A percentile compares a stretch with the other conserved stretches of the same genome.
Conservation (phyloP, 2,113 vertebrate species). For the Tretioscincus oriximinensis region DNA sequence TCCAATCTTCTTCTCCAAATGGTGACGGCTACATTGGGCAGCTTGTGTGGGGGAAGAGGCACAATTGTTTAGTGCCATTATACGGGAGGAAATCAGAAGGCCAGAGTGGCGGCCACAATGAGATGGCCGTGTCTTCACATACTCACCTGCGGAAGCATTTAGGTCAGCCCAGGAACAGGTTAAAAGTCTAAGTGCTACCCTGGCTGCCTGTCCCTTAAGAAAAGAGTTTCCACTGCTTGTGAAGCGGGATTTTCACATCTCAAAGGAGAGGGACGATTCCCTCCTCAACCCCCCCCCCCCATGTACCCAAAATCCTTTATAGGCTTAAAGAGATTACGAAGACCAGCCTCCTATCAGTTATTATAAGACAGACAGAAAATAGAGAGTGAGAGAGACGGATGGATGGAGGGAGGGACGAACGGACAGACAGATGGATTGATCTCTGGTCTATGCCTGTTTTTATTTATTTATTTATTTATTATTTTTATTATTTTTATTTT, state of each 20-base stretch:
- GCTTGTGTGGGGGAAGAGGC: neutral
- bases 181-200: neutral
- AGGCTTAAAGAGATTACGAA: slow-evolving; percentile 18
- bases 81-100: slow-evolving; percentile 27
- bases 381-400: too few relatives aligned
- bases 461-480: too few relatives aligned
- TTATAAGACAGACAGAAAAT: too few relatives aligned
- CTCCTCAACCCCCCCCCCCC: neutral
- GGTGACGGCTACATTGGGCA: neutral
- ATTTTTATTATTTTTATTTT: too few relatives aligned
- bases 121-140: slow-evolving; percentile 13
- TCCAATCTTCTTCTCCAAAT: slow-evolving; percentile 4
- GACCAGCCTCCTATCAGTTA: too few relatives aligned
- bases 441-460: too few relatives aligned
- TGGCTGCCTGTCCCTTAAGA: slow-evolving; percentile 7
- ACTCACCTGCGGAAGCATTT: slow-evolving; percentile 13
- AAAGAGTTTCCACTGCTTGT: slow-evolving; percentile 5
- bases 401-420: too few relatives aligned
- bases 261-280: slow-evolving; percentile 14
- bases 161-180: neutral
- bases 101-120: neutral
- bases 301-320: slow-evolving; percentile 12
- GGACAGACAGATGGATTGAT: too few relatives aligned
- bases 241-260: slow-evolving; percentile 15
- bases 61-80: slow-evolving; percentile 17